Evolutionary conservation across 1,140 invertebrate genomes (phyloP).

Genomic region (Magallana ariakensis): DNA sequence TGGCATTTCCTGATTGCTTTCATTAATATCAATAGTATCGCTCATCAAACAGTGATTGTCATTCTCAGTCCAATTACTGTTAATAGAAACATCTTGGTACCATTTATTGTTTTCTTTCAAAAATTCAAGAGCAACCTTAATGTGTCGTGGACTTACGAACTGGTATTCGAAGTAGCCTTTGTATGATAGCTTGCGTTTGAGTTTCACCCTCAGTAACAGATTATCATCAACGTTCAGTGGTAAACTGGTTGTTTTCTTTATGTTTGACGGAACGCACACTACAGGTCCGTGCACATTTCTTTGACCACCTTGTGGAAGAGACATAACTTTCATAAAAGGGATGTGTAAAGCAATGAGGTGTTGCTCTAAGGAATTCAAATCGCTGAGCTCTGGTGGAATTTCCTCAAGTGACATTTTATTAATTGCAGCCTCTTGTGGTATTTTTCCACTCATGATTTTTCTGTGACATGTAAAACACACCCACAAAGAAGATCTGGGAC

Average conservation of each 20-base stretch:
- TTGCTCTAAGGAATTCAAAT: not conserved
- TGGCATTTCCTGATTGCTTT: too few species aligned
- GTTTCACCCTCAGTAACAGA: not conserved
- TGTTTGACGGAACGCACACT: not conserved
- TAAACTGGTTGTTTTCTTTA: not conserved
- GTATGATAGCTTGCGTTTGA: not conserved
- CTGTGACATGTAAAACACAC: not conserved
- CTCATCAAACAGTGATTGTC: too few species aligned
- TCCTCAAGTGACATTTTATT: not conserved
- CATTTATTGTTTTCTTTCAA: too few species aligned
- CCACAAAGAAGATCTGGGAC: too few species aligned
- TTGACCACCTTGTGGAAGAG: not conserved
- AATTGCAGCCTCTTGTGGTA: not conserved
- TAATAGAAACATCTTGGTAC: too few species aligned
- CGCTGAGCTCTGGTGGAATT: not conserved
- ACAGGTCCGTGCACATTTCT: not conserved
- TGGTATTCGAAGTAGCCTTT: too few species aligned
- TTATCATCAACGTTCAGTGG: not conserved
- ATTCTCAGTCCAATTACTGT: too few species aligned
- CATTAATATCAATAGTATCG: too few species aligned
- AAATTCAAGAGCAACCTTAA: too few species aligned
- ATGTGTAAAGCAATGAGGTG: not conserved
- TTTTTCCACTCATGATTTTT: not conserved
- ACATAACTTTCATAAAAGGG: not conserved
- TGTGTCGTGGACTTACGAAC: too few species aligned